Evolutionary conservation across 2,113 vertebrate species (phyloP).

Genomic region (Rhynchomys soricoides): DNA sequence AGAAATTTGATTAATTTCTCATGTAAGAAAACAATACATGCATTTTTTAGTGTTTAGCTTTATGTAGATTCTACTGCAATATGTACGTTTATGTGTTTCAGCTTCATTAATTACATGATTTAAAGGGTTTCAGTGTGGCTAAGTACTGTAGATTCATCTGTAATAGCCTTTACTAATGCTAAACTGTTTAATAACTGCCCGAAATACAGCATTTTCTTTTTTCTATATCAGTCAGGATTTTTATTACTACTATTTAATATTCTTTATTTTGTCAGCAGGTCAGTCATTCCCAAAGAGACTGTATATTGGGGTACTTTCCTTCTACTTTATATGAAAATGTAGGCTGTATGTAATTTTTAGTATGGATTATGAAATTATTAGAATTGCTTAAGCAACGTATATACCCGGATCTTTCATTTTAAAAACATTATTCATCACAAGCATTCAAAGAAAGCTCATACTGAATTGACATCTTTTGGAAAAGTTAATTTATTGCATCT

Average conservation of each 20-base stretch:
- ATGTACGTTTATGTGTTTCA: constrained; percentile 47
- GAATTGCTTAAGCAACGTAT: constrained; percentile 47
- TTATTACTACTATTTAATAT: constrained; percentile 60
- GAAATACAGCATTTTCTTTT: constrained; percentile 5
- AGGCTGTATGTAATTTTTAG: constrained; percentile 22
- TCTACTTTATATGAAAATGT: background rate
- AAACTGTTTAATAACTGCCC: constrained; percentile 63
- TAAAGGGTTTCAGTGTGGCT: constrained; percentile 56
- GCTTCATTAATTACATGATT: constrained; percentile 59
- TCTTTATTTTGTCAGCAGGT: constrained; percentile 60
- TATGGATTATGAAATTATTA: constrained; percentile 44
- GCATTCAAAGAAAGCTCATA: background rate
- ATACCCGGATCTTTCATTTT: constrained; percentile 17
- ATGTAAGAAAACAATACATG: background rate
- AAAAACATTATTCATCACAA: background rate
- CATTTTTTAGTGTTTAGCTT: constrained; percentile 37
- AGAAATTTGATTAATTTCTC: constrained; percentile 3
- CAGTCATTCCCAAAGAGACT: constrained; percentile 40
- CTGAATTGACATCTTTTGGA: constrained; percentile 19
- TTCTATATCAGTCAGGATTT: constrained; percentile 51
- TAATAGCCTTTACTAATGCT: constrained; percentile 44
- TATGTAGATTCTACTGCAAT: background rate
- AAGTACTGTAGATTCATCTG: constrained; percentile 9
- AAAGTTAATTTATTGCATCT: constrained; percentile 25
- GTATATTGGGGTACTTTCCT: constrained; percentile 54